Percentiles rank a stretch among this genome's conserved stretches.
Evolutionary conservation across 2,888 invertebrate genomes (phyloP).

Genomic region (Spodoptera littoralis): DNA sequence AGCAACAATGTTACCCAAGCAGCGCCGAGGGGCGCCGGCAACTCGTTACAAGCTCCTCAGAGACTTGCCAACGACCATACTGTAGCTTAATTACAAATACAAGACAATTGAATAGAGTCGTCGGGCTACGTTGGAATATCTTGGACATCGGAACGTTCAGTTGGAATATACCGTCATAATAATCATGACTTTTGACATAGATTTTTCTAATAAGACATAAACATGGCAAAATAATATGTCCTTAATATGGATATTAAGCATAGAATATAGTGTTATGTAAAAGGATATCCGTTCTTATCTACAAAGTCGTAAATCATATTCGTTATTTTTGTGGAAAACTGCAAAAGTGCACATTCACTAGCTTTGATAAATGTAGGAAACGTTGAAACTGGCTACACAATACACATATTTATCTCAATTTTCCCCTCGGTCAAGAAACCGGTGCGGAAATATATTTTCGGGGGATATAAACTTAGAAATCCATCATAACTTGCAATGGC

Average conservation of each 20-base stretch:
- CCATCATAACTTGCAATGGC: conserved; percentile 32
- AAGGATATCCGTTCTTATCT: too few relatives aligned
- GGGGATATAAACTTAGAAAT: conserved; percentile 21
- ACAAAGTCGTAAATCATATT: too few relatives aligned
- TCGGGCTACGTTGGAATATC: conserved; percentile 19
- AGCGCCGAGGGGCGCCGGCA: conserved; percentile 54
- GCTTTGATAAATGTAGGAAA: conserved; percentile 1
- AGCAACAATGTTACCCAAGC: conserved; percentile 60
- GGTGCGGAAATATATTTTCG: conserved; percentile 14
- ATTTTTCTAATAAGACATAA: too few relatives aligned
- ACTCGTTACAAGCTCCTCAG: conserved; percentile 69
- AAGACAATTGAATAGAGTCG: conserved; percentile 66
- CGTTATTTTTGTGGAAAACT: too few relatives aligned
- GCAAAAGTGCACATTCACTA: background rate
- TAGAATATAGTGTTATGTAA: too few relatives aligned
- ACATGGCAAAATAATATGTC: too few relatives aligned
- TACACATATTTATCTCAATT: conserved; percentile 25
- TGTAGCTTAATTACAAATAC: conserved; percentile 70
- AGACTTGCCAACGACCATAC: conserved; percentile 68
- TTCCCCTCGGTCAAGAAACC: conserved; percentile 1
- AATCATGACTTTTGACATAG: too few relatives aligned
- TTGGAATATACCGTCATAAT: too few relatives aligned
- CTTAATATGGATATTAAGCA: too few relatives aligned
- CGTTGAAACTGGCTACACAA: background rate
- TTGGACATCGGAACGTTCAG: conserved; percentile 3